Percentiles rank a stretch among this genome's conserved stretches.
These are phyloP conservation scores for Drosophila kuntzei DNA, from an alignment of 2,888 invertebrate genomes.

Conservation along the genomic window DNA sequence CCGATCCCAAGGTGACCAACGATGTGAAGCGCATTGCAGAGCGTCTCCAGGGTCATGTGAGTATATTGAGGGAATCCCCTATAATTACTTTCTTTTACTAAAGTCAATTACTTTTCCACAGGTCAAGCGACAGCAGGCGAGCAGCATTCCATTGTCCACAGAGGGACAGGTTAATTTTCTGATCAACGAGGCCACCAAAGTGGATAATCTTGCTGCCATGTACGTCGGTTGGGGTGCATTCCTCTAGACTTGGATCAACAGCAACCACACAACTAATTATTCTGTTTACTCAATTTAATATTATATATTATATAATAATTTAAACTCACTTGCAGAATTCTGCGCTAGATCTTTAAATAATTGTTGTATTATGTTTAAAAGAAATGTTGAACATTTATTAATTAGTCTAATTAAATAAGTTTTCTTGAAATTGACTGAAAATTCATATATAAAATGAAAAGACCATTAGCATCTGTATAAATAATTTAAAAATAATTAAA, in stretches of 20 bases:
- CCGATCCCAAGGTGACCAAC: constrained; percentile 90
- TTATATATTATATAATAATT: too few relatives aligned
- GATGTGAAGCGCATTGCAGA: constrained; percentile 94
- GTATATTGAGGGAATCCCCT: constrained; percentile 36
- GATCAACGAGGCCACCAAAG: constrained; percentile 95
- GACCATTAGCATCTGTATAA: too few relatives aligned
- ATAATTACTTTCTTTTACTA: background rate
- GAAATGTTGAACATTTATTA: background rate
- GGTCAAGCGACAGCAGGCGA: constrained; percentile 88
- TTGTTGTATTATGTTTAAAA: background rate
- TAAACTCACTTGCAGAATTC: too few relatives aligned
- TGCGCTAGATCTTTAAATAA: too few relatives aligned
- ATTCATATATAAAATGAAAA: too few relatives aligned
- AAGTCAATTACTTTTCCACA: constrained; percentile 64
- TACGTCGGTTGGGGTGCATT: constrained; percentile 98
- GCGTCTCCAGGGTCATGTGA: constrained; percentile 92
- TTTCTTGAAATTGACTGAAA: too few relatives aligned
- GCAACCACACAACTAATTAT: too few relatives aligned
- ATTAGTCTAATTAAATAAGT: too few relatives aligned
- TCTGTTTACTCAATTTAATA: too few relatives aligned
- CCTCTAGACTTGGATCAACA: too few relatives aligned
- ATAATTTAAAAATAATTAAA: too few relatives aligned
- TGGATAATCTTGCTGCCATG: constrained; percentile 97
- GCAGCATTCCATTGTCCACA: constrained; percentile 91
- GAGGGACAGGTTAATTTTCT: constrained; percentile 97